A percentile compares a stretch with the other conserved stretches of the same genome.
These are phyloP conservation scores for Megalonaias nervosa DNA, from an alignment of 1,140 invertebrate genomes.

Conservation along the genomic window DNA sequence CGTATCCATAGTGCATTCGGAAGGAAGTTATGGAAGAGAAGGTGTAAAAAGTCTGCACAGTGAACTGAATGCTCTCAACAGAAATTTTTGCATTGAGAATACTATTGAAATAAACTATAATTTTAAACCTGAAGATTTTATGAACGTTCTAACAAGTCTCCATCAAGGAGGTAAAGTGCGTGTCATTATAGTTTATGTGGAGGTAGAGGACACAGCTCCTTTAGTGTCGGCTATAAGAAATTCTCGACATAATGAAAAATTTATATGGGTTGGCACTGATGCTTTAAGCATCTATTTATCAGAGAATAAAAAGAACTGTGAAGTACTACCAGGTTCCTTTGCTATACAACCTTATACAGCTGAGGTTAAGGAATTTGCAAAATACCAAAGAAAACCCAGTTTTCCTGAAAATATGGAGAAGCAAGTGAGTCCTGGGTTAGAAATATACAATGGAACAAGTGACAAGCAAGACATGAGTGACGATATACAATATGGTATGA, in stretches of 20 bases:
- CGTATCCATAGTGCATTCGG: conserved; percentile 50
- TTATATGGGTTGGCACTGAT: conserved; percentile 83
- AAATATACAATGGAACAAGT: not conserved
- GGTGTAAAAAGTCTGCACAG: conserved; percentile 56
- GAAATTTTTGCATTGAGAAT: conserved; percentile 72
- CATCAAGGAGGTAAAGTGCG: conserved; percentile 44
- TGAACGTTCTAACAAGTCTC: conserved; percentile 31
- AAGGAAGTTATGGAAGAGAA: conserved; percentile 71
- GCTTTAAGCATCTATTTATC: conserved; percentile 82
- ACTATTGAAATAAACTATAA: conserved; percentile 76
- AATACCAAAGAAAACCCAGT: conserved; percentile 39
- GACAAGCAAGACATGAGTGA: not conserved
- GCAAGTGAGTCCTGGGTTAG: conserved; percentile 23
- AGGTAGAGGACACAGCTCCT: conserved; percentile 78
- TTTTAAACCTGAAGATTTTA: conserved; percentile 60
- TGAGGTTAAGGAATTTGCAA: conserved; percentile 44
- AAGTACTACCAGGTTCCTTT: conserved; percentile 81
- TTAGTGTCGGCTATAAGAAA: conserved; percentile 71
- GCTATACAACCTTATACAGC: conserved; percentile 77
- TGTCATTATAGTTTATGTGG: conserved; percentile 80
- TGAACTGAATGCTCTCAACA: conserved; percentile 7
- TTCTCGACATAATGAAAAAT: conserved; percentile 63
- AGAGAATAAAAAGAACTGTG: conserved; percentile 78
- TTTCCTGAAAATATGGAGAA: not conserved
- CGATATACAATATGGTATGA: too few species aligned